Conservation (phyloP, 1,140 invertebrate species). For the Aplysia californica region DNA sequence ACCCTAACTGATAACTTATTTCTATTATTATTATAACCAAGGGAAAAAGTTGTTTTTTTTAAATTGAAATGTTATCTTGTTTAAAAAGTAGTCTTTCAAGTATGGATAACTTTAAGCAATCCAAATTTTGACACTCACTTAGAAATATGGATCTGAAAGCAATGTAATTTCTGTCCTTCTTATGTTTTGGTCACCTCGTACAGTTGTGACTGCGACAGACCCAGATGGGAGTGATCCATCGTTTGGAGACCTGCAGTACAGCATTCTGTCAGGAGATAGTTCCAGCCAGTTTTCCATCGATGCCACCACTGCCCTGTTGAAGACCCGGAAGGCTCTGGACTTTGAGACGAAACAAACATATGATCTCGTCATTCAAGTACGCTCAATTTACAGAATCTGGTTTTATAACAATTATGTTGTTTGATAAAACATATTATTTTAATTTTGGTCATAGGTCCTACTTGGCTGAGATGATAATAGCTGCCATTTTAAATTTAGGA, state of each 20-base stretch:
- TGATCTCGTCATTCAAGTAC: constrained; percentile 32
- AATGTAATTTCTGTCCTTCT: no score
- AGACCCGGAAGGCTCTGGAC: constrained; percentile 36
- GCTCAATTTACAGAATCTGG: not conserved
- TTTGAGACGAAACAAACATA: constrained; percentile 38
- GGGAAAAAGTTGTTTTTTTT: no score
- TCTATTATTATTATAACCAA: no score
- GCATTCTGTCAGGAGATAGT: constrained; percentile 44
- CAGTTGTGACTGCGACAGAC: constrained; percentile 36
- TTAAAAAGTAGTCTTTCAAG: no score
- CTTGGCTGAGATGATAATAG: no score
- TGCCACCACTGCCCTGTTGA: constrained; percentile 36
- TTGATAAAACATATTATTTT: not conserved
- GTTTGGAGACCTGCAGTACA: constrained; percentile 22
- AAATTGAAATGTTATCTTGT: no score
- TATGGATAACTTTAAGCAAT: no score
- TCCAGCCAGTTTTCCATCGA: constrained; percentile 45
- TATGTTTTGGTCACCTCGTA: no score
- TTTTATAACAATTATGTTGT: not conserved
- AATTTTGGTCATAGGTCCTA: not conserved
- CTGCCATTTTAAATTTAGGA: no score
- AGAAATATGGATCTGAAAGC: no score
- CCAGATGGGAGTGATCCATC: not conserved
- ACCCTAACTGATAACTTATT: no score
- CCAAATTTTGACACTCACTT: no score